Evolutionary conservation across 2,888 invertebrate genomes (phyloP), one percentile per base, ranked within the genome.

Genomic region (Andrena marginata): DNA sequence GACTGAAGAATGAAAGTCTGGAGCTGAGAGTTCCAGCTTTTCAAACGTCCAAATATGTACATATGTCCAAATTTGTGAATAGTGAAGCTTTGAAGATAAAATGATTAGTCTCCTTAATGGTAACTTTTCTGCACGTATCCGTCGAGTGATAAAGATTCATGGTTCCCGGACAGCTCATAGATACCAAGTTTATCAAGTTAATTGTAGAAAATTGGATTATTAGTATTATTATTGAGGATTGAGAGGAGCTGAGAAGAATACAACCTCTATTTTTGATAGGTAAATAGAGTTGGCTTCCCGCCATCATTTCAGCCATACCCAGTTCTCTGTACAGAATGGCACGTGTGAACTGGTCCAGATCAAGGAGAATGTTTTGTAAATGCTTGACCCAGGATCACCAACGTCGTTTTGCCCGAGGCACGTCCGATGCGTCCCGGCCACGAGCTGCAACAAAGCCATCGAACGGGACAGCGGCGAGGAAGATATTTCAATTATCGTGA

Each of bases 401-500:
- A 93, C 93, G 93, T 90, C 86, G 93, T 91, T 93, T 81, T 84
- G 91, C 93, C 86, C 81, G 83, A 85, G 91, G 92, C 91, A 88
- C 85, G 87, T 90, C 85, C 91, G 88, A 92, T 91, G 88, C 87
- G 86, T 91, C 86, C 78, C 81, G 85, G 67, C 80, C 85, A 87
- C 82, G 89, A 90, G 89, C 85, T 89, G 89, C 89, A 89, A 87
- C 91, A 85, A 89, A 90, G 87, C 87, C 88, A 90, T 91, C 86
- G 90, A 92, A 90, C 87, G 84, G 77, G 88, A 90, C 90, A 81
- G 85, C 74, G 84, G 67, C 80, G 78, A 84, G 73, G 80, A 86
- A 90, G 90, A 92, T 90, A 90, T 90, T 92, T 92, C 92, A 92
- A 93, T 93, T 92, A 92, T 92, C 90, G 85, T 87, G 82, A 83